Evolutionary conservation across 2,888 invertebrate species (phyloP).

Genomic region (Drosophila trichaetosa): DNA sequence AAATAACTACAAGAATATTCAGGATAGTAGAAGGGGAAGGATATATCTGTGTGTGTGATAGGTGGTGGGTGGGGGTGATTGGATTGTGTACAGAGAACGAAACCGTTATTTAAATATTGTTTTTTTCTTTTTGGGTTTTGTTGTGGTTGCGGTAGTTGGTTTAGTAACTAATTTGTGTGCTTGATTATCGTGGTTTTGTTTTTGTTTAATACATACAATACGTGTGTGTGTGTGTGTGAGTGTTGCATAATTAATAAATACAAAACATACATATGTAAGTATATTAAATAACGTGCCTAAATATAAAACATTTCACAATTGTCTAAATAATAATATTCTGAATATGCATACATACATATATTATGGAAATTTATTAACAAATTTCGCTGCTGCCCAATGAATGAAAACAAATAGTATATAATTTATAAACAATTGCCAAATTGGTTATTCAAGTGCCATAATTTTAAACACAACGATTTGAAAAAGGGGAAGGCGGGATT

Average conservation of each 20-base stretch:
- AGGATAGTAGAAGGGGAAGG: slow-evolving; percentile 15
- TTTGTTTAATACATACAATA: slow-evolving; percentile 45
- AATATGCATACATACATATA: slow-evolving; percentile 26
- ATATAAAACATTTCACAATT: slow-evolving; percentile 74
- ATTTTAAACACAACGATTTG: slow-evolving; percentile 50
- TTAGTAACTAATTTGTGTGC: slow-evolving; percentile 55
- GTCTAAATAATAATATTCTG: slow-evolving; percentile 72
- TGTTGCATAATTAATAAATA: slow-evolving; percentile 60
- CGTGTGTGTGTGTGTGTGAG: slow-evolving; percentile 19
- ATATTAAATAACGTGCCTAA: slow-evolving; percentile 76
- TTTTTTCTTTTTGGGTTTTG: slow-evolving; percentile 6
- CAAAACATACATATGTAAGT: slow-evolving; percentile 65
- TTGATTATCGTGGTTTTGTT: slow-evolving; percentile 26
- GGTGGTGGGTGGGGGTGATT: slow-evolving; percentile 11
- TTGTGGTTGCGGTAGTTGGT: slow-evolving; percentile 37
- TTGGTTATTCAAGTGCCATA: slow-evolving; percentile 47
- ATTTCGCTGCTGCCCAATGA: slow-evolving; percentile 72
- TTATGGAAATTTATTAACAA: slow-evolving; percentile 56
- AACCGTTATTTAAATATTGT: slow-evolving; percentile 63
- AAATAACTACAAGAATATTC: slow-evolving; percentile 65
- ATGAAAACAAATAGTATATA: slow-evolving; percentile 49
- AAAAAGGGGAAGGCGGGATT: slow-evolving; percentile 15
- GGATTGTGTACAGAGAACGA: slow-evolving; percentile 66
- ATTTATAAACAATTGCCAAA: slow-evolving; percentile 66
- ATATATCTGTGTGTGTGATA: slow-evolving; percentile 24